phyloP scores from a whole-genome alignment of 2,888 invertebrate genomes.

The Drosophila birchii region DNA sequence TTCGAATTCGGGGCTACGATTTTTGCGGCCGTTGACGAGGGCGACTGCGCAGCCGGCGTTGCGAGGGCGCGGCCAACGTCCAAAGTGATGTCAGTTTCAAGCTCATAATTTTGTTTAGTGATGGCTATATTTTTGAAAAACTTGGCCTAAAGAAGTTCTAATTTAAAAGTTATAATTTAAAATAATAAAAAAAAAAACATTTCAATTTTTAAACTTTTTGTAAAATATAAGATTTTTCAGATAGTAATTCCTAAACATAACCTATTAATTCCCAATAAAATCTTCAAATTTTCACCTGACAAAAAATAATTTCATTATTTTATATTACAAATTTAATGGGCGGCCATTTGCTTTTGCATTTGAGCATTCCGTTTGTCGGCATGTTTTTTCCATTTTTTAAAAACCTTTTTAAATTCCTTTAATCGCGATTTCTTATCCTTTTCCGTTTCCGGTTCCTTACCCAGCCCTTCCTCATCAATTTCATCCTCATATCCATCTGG shows the following conservation, averaged over 20 bases:
- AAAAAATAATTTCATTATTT: not conserved
- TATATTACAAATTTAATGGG: not conserved
- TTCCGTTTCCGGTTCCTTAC: not conserved
- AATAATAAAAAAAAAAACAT: too few species aligned
- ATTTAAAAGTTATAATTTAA: not conserved
- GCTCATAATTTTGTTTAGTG: not conserved
- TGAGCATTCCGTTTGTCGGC: not conserved
- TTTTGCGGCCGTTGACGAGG: conserved; percentile 49
- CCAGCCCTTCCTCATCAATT: conserved; percentile 1
- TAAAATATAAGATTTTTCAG: too few species aligned
- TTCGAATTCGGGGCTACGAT: conserved; percentile 41
- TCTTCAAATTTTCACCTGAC: not conserved
- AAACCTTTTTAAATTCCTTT: conserved; percentile 2
- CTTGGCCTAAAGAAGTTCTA: not conserved
- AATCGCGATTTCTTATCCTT: conserved; percentile 1
- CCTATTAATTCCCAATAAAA: not conserved
- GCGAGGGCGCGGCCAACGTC: conserved; percentile 72
- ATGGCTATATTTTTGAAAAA: not conserved
- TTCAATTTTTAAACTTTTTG: too few species aligned
- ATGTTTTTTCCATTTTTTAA: conserved; percentile 3
- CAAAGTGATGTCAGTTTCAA: conserved; percentile 7
- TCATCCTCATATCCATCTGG: conserved; percentile 11
- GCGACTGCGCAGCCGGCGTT: conserved; percentile 53
- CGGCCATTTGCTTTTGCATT: not conserved
- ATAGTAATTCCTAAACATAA: not conserved